Base-by-base conservation (phyloP, 2,797 vertebrate genomes). In the Tokudaia muenninki region DNA sequence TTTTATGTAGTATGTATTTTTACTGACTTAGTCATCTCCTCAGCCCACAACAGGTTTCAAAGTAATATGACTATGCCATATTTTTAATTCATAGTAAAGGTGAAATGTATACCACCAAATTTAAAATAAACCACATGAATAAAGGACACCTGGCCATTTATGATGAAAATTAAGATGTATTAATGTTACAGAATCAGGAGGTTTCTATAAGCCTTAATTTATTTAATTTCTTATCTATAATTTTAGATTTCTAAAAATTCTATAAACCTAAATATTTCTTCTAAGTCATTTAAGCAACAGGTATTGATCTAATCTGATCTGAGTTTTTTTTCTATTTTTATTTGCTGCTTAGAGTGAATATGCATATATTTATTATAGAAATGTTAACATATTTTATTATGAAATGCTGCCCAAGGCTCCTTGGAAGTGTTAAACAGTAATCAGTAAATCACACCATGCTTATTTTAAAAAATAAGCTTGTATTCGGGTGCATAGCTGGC, bases 341-440 rank as follows among this genome's bases (percentile, higher is more conserved):
- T 55, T 95, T 96, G 75, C 80, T 74, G 10, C 37, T 86, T 88
- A 67, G 1, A 77, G 12, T 81, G 16, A 81, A 94, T 90, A n/a
- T 87, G 63, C 17, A 63, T 95, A 34, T 50, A 82, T 92, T 90
- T 87, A 8, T 93, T 93, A 6, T 24, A 96, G 67, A 87, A 87
- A 84, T 77, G 86, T 84, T 95, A 90, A 50, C 50, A 1, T 61
- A 6, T 88, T 97, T 93, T 91, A 74, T 94, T 80, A 75, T 92
- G 86, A 89, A 37, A n/a, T 93, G 11, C 44, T 97, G 6, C 37
- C n/a, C 24, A 3, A 61, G 41, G 72, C 17, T 26, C 37, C 10
- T 47, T 87, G 61, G 50, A 21, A 70, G 34, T 95, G 26, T 88
- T 22, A 77, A 84, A n/a, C 81, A 92, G 80, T 77, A 90, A 82